phyloP scores from a whole-genome alignment of 2,888 invertebrate genomes.

The Ptychoptera albimana region DNA sequence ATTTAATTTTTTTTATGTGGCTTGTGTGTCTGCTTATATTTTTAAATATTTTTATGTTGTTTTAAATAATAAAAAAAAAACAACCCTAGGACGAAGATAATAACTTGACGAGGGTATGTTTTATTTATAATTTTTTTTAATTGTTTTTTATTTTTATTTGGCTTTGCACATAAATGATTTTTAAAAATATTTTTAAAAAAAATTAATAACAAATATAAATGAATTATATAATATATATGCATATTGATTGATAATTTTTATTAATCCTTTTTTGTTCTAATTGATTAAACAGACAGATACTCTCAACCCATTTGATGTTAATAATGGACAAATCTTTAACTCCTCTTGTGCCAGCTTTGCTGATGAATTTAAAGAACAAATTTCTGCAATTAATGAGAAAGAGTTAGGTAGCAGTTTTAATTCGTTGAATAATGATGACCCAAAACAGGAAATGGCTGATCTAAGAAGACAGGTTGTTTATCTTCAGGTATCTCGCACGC shows the following conservation, averaged over 20 bases:
- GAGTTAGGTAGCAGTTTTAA: conserved; percentile 35
- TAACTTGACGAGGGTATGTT: conserved; percentile 52
- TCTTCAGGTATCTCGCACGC: conserved; percentile 42
- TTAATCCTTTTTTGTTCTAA: conserved; percentile 6
- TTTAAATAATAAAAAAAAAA: conserved; percentile 26
- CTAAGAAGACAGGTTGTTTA: conserved; percentile 68
- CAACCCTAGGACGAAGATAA: conserved; percentile 48
- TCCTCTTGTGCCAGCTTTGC: conserved; percentile 23
- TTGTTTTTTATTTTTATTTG: conserved; percentile 9
- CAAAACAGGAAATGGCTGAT: conserved; percentile 57
- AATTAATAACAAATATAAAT: conserved; percentile 36
- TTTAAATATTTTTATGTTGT: conserved; percentile 20
- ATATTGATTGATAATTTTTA: conserved; percentile 22
- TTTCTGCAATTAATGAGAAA: conserved; percentile 25
- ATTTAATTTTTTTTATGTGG: conserved; percentile 7
- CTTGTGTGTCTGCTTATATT: conserved; percentile 14
- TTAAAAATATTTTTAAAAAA: conserved; percentile 13
- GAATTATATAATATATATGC: conserved; percentile 50
- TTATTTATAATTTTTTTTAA: conserved; percentile 5
- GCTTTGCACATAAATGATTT: conserved; percentile 22
- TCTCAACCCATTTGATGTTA: conserved; percentile 72
- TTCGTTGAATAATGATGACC: conserved; percentile 35
- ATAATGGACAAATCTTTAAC: conserved; percentile 47
- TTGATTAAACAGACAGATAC: conserved; percentile 53
- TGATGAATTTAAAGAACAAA: conserved; percentile 39